These are phyloP conservation scores for Telmatherina bonti DNA, from an alignment of 2,797 vertebrate species.

Conservation along the genomic window DNA sequence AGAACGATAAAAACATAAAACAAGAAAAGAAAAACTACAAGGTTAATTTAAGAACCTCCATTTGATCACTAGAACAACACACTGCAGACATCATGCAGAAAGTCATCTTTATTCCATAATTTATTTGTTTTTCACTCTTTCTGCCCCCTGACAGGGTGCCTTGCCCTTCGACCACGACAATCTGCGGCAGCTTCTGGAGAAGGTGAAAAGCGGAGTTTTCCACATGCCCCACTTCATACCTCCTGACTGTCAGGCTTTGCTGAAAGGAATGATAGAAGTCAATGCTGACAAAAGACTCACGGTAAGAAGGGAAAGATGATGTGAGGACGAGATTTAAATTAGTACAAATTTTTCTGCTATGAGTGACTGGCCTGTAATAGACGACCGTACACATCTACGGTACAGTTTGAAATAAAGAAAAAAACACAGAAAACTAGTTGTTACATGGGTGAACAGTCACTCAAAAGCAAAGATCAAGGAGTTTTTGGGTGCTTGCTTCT, in stretches of 20 bases:
- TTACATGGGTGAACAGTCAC: not conserved
- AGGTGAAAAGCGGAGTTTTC: conserved; percentile 93
- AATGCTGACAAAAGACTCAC: conserved; percentile 91
- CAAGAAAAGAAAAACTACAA: no score
- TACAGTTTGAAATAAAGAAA: not conserved
- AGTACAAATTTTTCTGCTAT: not conserved
- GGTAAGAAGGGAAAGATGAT: conserved; percentile 72
- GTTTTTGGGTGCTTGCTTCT: not conserved
- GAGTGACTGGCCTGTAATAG: not conserved
- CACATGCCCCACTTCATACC: conserved; percentile 96
- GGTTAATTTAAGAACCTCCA: no score
- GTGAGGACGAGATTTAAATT: not conserved
- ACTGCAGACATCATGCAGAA: no score
- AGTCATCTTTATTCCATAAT: not conserved
- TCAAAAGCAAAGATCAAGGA: not conserved
- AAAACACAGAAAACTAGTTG: not conserved
- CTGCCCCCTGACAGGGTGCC: conserved; percentile 81
- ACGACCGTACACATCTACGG: not conserved
- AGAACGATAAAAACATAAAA: no score
- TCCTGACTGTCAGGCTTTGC: conserved; percentile 89
- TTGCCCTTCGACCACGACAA: conserved; percentile 94
- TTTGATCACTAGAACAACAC: no score
- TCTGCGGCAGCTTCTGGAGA: conserved; percentile 92
- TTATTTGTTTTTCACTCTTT: not conserved
- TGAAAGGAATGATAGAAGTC: conserved; percentile 93